Evolutionary conservation across 1,140 invertebrate species (phyloP).

Genomic region (Drosophila prosaltans): DNA sequence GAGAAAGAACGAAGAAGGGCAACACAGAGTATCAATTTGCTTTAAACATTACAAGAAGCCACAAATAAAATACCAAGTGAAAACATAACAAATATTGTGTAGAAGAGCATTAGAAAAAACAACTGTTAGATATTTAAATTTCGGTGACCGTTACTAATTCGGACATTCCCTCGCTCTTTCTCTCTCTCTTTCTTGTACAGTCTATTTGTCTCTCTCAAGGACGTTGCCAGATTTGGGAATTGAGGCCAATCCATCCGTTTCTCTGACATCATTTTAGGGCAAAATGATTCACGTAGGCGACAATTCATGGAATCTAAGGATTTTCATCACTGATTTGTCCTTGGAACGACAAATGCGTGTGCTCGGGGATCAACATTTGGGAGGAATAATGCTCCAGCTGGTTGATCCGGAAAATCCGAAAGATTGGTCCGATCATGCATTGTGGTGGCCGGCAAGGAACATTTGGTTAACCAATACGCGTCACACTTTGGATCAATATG

Average conservation of each 20-base stretch:
- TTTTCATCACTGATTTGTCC: slow-evolving; percentile 97
- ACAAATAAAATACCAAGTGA: background rate
- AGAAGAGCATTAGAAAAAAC: background rate
- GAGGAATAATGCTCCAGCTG: slow-evolving; percentile 98
- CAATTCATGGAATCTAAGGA: slow-evolving; percentile 97
- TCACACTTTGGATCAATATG: slow-evolving; percentile 98
- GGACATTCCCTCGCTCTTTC: background rate
- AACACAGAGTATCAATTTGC: background rate
- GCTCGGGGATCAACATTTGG: slow-evolving; percentile 98
- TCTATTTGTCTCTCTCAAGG: background rate
- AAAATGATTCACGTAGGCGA: slow-evolving; percentile 89
- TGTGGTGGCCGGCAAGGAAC: slow-evolving; percentile 99
- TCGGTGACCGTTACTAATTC: slow-evolving; percentile 7
- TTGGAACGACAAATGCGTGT: slow-evolving; percentile 95
- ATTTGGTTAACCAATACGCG: slow-evolving; percentile 97
- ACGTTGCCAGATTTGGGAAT: slow-evolving; percentile 18
- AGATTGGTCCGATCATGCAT: slow-evolving; percentile 99
- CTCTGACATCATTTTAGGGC: slow-evolving; percentile 1
- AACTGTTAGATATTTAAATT: background rate
- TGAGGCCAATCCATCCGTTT: slow-evolving; percentile 4
- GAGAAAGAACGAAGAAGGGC: background rate
- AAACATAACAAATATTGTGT: background rate
- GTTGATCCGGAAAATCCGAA: slow-evolving; percentile 98
- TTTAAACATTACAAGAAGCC: background rate
- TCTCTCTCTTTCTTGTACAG: background rate